A percentile compares a stretch with the other conserved stretches of the same genome.
Conservation (phyloP, 2,888 invertebrate genomes). For the Sphaerophoria rueppellii region DNA sequence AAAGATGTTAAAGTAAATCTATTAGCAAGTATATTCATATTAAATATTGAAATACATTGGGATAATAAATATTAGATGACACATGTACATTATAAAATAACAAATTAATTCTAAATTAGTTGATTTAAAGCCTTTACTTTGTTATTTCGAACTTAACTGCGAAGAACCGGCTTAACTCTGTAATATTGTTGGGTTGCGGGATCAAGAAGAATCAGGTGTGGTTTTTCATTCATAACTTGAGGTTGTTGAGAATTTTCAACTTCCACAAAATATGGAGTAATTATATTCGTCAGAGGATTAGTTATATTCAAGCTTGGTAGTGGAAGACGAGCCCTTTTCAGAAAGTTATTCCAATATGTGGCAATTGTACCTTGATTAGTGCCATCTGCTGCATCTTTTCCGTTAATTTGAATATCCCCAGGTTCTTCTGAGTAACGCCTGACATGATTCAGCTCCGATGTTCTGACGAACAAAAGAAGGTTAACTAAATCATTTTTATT, state of each 20-base stretch:
- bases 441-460: background rate
- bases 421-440: conserved; percentile 10
- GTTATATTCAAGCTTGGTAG: conserved; percentile 45
- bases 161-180: conserved; percentile 31
- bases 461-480: background rate
- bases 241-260: conserved; percentile 19
- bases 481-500: no score
- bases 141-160: conserved; percentile 23
- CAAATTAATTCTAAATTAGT: no score
- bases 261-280: conserved; percentile 62
- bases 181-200: conserved; percentile 61
- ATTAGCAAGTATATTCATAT: no score
- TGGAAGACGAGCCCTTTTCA: conserved; percentile 51
- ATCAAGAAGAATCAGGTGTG: conserved; percentile 46
- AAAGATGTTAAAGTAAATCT: no score
- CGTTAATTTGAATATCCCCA: conserved; percentile 5
- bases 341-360: conserved; percentile 54
- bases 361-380: conserved; percentile 31
- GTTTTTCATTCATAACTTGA: background rate
- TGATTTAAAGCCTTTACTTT: conserved; percentile 29
- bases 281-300: conserved; percentile 55
- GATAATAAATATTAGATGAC: conserved; percentile 6
- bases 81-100: conserved; percentile 35
- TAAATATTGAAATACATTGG: no score
- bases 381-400: conserved; percentile 30